Percentiles rank a stretch among this genome's conserved stretches.
These are phyloP conservation scores for Drosophila antonietae DNA, from an alignment of 2,888 invertebrate genomes.

Conservation along the genomic window DNA sequence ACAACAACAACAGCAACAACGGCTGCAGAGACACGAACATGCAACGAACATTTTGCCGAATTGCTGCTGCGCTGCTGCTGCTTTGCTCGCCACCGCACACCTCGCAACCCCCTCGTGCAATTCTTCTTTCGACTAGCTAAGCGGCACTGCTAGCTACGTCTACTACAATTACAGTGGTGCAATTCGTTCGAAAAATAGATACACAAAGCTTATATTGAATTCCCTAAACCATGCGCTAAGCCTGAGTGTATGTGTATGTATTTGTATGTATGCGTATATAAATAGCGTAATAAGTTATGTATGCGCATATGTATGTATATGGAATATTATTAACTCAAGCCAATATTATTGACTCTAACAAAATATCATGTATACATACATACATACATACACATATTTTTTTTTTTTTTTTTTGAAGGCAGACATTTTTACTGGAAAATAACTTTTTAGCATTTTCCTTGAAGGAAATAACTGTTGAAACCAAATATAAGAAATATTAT, in stretches of 20 bases:
- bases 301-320: not conserved
- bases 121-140: slow-evolving; percentile 59
- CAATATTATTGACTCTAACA: too few species aligned
- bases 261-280: too few species aligned
- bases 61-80: slow-evolving; percentile 43
- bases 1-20: slow-evolving; percentile 42
- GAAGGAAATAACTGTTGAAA: too few species aligned
- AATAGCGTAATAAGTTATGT: too few species aligned
- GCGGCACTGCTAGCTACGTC: slow-evolving; percentile 49
- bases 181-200: not conserved
- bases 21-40: slow-evolving; percentile 48
- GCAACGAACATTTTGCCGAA: slow-evolving; percentile 75
- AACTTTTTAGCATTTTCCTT: not conserved
- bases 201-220: not conserved
- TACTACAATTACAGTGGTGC: slow-evolving; percentile 49
- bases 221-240: not conserved
- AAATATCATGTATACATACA: too few species aligned
- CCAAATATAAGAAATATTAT: too few species aligned
- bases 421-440: too few species aligned
- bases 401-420: too few species aligned
- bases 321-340: too few species aligned
- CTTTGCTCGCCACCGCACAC: slow-evolving; percentile 43
- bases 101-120: slow-evolving; percentile 55
- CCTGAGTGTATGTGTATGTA: not conserved
- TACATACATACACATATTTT: too few species aligned